A percentile compares a stretch with the other conserved stretches of the same genome.
Evolutionary conservation across 2,888 invertebrate species (phyloP).

Genomic region (Liodrosophila aerea): DNA sequence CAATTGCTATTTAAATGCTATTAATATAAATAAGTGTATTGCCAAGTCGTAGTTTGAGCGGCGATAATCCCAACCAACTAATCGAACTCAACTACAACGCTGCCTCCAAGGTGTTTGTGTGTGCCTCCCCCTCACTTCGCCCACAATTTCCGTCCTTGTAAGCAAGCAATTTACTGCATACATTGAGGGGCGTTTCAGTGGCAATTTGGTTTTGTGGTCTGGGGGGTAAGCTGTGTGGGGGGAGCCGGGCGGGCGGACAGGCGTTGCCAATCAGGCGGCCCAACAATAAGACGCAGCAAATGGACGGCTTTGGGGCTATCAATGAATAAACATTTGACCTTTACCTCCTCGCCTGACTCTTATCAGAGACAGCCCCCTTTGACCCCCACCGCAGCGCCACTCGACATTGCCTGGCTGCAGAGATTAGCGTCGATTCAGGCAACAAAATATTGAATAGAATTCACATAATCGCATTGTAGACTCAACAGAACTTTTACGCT

Average conservation of each 20-base stretch:
- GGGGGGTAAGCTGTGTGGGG: no score
- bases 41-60: constrained; percentile 58
- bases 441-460: constrained; percentile 16
- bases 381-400: background rate
- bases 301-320: constrained; percentile 49
- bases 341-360: constrained; percentile 22
- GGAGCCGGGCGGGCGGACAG: constrained; percentile 8
- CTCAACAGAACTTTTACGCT: constrained; percentile 26
- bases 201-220: constrained; percentile 43
- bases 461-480: constrained; percentile 33
- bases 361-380: constrained; percentile 26
- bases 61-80: constrained; percentile 4
- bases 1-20: constrained; percentile 13
- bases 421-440: constrained; percentile 12
- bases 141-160: background rate
- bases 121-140: background rate
- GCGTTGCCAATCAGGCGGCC: constrained; percentile 46
- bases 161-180: constrained; percentile 69
- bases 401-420: background rate
- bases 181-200: constrained; percentile 47
- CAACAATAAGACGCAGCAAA: constrained; percentile 47
- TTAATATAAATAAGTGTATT: constrained; percentile 44
- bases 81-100: constrained; percentile 3
- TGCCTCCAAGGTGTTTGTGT: constrained; percentile 42
- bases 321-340: constrained; percentile 57